These are phyloP conservation scores for Chlorocebus sabaeus DNA, from an alignment of 2,113 vertebrate species.

Conservation along the genomic window DNA sequence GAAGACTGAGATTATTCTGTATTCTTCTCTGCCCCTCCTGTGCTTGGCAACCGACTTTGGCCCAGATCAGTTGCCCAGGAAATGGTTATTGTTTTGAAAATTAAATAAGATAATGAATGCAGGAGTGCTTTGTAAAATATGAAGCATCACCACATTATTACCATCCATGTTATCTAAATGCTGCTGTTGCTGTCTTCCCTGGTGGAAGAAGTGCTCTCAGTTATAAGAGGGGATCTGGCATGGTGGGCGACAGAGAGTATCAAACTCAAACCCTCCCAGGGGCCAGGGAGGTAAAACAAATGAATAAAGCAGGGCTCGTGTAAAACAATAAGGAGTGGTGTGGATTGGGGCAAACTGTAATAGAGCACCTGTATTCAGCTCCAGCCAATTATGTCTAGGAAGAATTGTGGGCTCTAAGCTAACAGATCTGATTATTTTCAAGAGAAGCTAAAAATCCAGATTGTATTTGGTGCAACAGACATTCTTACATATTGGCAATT, in stretches of 20 bases:
- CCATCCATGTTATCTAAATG: background rate
- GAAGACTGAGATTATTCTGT: background rate
- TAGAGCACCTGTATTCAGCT: background rate
- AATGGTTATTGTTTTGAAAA: background rate
- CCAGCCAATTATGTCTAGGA: background rate
- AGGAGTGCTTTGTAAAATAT: background rate
- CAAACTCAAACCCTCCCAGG: background rate
- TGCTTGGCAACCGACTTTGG: background rate
- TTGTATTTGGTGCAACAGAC: background rate
- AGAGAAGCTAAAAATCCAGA: background rate
- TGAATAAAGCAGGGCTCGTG: background rate
- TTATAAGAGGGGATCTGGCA: background rate
- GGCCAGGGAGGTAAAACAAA: background rate
- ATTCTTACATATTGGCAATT: background rate
- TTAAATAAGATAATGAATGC: background rate
- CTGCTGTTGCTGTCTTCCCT: background rate
- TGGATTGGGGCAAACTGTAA: rapidly evolving
- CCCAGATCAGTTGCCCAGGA: background rate
- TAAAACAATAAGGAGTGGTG: no score
- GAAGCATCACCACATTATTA: background rate
- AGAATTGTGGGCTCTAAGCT: background rate
- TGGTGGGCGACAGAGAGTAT: background rate
- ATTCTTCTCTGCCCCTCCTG: background rate
- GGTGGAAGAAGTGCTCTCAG: background rate
- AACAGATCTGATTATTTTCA: background rate